Evolutionary conservation across 2,113 vertebrate species (phyloP).

Genomic region (Myotis brandtii): DNA sequence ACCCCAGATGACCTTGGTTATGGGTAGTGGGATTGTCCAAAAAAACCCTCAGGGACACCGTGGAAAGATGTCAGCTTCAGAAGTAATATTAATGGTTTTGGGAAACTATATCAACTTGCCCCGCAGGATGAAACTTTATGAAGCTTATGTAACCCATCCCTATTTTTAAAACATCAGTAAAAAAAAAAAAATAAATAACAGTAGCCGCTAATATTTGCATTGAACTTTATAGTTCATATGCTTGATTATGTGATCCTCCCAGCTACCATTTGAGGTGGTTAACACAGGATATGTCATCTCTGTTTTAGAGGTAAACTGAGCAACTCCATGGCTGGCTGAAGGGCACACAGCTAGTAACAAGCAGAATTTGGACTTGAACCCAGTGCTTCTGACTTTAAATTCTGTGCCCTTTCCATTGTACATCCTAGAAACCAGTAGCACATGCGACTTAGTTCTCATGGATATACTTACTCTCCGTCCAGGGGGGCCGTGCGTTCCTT

Average conservation of each 20-base stretch:
- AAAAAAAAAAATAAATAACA: neutral
- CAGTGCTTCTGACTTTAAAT: neutral
- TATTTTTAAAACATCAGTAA: neutral
- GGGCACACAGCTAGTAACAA: neutral
- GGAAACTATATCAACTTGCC: neutral
- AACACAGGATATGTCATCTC: neutral
- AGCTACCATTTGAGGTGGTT: neutral
- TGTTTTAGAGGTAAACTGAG: neutral
- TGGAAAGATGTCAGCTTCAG: neutral
- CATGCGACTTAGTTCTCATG: rapidly evolving
- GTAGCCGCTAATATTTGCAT: neutral
- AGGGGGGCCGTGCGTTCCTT: conserved; percentile 51
- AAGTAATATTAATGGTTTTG: neutral
- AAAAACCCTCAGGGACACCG: neutral
- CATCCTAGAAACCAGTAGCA: neutral
- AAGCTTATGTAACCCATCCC: neutral
- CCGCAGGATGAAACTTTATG: neutral
- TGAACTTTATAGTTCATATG: neutral
- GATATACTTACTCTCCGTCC: conserved; percentile 69
- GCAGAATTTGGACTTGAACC: neutral
- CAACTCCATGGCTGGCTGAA: neutral
- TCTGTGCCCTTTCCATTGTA: neutral
- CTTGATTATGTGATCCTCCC: neutral
- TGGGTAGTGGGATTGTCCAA: neutral
- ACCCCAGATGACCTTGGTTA: neutral